Conservation (phyloP, 2,113 vertebrate species). For the Microcebus griseorufus region DNA sequence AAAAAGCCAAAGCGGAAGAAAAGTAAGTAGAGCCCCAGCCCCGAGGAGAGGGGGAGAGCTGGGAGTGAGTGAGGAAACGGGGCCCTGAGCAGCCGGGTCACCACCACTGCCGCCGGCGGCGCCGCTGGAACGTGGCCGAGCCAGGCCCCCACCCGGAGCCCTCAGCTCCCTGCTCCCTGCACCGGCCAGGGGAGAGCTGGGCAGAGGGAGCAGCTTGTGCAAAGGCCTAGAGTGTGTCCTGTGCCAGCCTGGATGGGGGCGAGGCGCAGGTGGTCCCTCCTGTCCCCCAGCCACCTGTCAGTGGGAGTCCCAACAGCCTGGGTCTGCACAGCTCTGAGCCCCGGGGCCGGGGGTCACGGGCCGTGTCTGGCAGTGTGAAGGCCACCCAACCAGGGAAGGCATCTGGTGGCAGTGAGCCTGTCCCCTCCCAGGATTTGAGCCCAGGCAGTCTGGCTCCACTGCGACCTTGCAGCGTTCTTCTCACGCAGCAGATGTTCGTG, state of each 20-base stretch:
- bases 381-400: background rate
- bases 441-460: background rate
- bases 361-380: background rate
- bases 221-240: background rate
- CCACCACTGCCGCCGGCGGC: no score
- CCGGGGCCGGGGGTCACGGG: background rate
- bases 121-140: background rate
- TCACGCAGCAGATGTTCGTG: background rate
- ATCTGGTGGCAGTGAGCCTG: background rate
- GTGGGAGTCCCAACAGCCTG: background rate
- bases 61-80: background rate
- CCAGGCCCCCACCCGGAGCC: background rate
- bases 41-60: background rate
- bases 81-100: background rate
- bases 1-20: slow-evolving; percentile 81
- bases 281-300: background rate
- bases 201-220: slow-evolving; percentile 3
- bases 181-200: background rate
- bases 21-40: slow-evolving; percentile 74
- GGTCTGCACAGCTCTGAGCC: background rate
- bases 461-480: accelerated
- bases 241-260: background rate
- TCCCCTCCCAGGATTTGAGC: background rate
- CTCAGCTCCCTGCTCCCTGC: background rate
- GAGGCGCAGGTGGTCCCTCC: accelerated